Base-by-base conservation (phyloP, 1,140 invertebrate genomes). In the Pantala flavescens region DNA sequence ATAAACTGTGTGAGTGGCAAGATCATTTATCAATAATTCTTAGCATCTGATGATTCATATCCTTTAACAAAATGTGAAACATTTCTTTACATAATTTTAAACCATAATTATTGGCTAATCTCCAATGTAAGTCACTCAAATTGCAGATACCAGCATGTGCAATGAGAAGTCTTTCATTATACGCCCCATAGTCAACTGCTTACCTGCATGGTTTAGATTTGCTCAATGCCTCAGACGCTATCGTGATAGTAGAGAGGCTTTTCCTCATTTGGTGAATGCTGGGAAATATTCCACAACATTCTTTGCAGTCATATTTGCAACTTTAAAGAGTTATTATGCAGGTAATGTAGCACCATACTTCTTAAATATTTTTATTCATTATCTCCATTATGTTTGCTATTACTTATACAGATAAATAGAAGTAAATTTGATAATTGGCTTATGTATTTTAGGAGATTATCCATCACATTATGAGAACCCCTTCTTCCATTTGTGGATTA, bases 201-300 rank as follows among this genome's bases (percentile, higher is more conserved):
- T 99, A 9, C 98, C 98, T 0, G 96, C 97, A 0, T 98, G 96
- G 94, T 96, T 97, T 79, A 90, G 98, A 71, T 99, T 99, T 84
- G 94, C 96, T 24, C 98, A 99, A 82, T 99, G 98, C 79, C 82
- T 99, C 11, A 86, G 98, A 0, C 92, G 98, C 78, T 99, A 98
- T 83, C 83, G 90, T 0, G 94, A 96, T 81, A 92, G 92, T 0
- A 88, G 88, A 77, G 93, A 98, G 80, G 92, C 91, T 0, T 98
- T 98, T 84, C 97, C 97, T 0, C 97, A 99, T 85, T 84, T 96
- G 49, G 94, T 93, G 0, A 99, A 99, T 84, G 98, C 98, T 21
- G 96, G 94, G 72, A 99, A 99, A 86, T 99, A 99, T 84, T 93
- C 96, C 0, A 98, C 97, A 0, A 96, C 97, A 0, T 99, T 98